Base-by-base conservation (phyloP, 2,113 vertebrate genomes). In the Chaetorhynchus papuensis region DNA sequence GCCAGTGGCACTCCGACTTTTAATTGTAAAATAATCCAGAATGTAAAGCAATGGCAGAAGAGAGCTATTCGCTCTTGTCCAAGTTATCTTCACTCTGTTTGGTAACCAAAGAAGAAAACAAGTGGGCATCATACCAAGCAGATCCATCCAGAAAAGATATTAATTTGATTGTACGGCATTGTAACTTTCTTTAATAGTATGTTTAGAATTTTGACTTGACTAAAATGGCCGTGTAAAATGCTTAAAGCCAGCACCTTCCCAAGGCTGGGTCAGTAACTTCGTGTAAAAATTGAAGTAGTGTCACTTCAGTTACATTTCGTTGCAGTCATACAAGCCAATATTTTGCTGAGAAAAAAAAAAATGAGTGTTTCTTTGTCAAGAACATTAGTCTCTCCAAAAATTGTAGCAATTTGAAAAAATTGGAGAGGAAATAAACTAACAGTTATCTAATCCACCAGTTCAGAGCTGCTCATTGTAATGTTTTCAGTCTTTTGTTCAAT, bases 41-140 rank as follows among this genome's bases (percentile, higher is more conserved):
- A 93, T 69, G 23, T 20, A 70, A 96, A 96, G 13, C 42, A 91
- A 70, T 75, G 41, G 60, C 28, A 94, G 89, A 90, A 87, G 56
- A 90, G 96, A 95, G 6, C 13, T 90, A 54, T 93, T 95, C 69
- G 77, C 17, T 59, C 53, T 92, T 45, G 91, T 93, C 71, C 66
- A 78, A 76, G n/a, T 75, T 66, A 69, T 53, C 39, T 95, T 86
- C 37, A 39, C 15, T 94, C n/a, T 70, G 30, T 93, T 86, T 56
- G 66, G n/a, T 80, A 79, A 69, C 5, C 8, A 82, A 41, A 91
- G 42, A 65, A 39, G 19, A 45, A 86, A 89, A 83, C 20, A 60
- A 59, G 52, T 61, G n/a, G 39, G 17, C 21, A 83, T 20, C 13
- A 35, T 52, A 65, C 27, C 5, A 13, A 21, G 12, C 13, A 45